Percentiles rank a stretch among this genome's conserved stretches.
These are phyloP conservation scores for Metridium senile DNA, from an alignment of 92 coral and sea anemone species.

Conservation along the genomic window DNA sequence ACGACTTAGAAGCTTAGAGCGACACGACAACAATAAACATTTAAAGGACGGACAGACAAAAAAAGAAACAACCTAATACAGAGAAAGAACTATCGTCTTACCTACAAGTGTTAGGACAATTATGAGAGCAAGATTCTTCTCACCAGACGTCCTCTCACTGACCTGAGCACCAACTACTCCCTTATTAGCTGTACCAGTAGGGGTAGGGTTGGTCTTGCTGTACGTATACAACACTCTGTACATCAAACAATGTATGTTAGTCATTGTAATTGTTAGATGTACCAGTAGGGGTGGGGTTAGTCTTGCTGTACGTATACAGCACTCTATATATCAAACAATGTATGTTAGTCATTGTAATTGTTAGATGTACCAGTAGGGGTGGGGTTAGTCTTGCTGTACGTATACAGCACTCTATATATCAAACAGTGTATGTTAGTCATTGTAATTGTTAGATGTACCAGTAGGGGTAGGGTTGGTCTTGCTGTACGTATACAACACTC, in stretches of 20 bases:
- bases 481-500: conserved; percentile 14
- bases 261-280: not conserved
- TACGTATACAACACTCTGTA: conserved; percentile 13
- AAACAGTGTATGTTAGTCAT: no score
- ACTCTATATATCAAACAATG: no score
- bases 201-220: conserved; percentile 7
- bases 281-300: conserved; percentile 1
- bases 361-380: not conserved
- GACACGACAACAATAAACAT: no score
- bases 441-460: not conserved
- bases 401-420: conserved; percentile 3
- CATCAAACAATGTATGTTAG: no score
- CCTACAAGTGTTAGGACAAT: conserved; percentile 50
- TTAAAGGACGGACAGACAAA: no score
- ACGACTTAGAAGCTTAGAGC: no score
- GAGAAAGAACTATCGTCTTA: no score
- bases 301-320: conserved; percentile 11
- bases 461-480: conserved; percentile 9
- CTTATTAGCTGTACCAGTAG: not conserved
- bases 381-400: conserved; percentile 17
- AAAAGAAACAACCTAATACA: no score
- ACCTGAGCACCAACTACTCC: conserved; percentile 35
- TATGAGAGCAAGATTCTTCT: conserved; percentile 26
- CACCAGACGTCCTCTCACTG: not conserved
- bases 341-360: no score